Conservation (phyloP, 2,888 invertebrate species). For the Alsophila aescularia region DNA sequence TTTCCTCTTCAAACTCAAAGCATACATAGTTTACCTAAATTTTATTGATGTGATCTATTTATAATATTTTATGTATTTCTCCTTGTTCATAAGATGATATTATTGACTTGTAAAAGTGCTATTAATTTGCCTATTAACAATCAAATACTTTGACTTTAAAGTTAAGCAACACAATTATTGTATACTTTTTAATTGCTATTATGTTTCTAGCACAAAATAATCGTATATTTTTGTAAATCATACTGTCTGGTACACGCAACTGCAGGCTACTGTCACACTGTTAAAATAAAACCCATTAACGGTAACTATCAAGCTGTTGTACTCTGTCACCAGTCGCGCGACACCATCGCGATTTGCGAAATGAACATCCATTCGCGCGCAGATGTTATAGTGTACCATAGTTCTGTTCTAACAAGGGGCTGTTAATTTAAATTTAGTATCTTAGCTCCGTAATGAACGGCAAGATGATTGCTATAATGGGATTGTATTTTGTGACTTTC, state of each 20-base stretch:
- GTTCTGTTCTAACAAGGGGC: conserved; percentile 81
- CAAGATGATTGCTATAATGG: conserved; percentile 82
- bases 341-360: conserved; percentile 63
- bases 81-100: too few species aligned
- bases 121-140: too few species aligned
- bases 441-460: conserved; percentile 80
- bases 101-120: too few species aligned
- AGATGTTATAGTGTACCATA: conserved; percentile 67
- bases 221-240: not conserved
- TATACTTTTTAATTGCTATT: too few species aligned
- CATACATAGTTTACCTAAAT: too few species aligned
- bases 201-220: too few species aligned
- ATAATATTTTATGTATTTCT: too few species aligned
- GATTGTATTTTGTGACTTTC: conserved; percentile 62
- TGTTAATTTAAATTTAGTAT: conserved; percentile 84
- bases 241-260: not conserved
- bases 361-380: conserved; percentile 74
- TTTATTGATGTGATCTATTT: too few species aligned
- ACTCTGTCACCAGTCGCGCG: conserved; percentile 34
- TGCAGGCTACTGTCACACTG: not conserved
- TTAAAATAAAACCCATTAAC: conserved; percentile 25
- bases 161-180: too few species aligned
- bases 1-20: too few species aligned
- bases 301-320: conserved; percentile 20
- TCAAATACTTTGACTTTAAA: too few species aligned